Base-by-base conservation (phyloP, 2,888 invertebrate species). In the Phalangium opilio region DNA sequence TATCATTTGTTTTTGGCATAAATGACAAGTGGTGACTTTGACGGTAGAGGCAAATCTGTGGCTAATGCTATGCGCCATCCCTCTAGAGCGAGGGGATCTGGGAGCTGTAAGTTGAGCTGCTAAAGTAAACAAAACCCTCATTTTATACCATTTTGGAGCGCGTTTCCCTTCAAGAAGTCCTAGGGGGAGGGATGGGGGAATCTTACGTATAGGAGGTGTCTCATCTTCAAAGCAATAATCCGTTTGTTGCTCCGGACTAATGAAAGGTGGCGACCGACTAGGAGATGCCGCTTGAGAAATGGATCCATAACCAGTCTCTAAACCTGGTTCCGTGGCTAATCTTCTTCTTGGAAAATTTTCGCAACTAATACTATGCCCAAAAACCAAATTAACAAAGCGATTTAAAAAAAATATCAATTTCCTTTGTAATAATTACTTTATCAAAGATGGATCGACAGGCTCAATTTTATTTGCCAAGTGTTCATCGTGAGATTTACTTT, bases 401-500 rank as follows among this genome's bases (percentile, higher is more conserved):
- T 27, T 27, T 27, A 4, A 27, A 27, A 27, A 8, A 27, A 27
- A 27, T 7, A 27, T 27, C 27, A 27, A 27, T 8, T 27, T 27
- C 27, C 27, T 27, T 27, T 38, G 33, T 40, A 40, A 36, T 18
- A 48, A 43, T 41, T 14, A 43, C 15, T 48, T 38, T 2, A 19
- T 38, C 27, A 27, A 27, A 35, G 47, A 35, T 42, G 47, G 45
- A 50, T 66, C 64, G 56, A 62, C 59, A 49, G 59, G 61, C 58
- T 77, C 77, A 52, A 74, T 70, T 60, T 74, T 71, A 62, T 75
- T 75, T 44, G 76, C 79, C 51, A 87, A 73, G 66, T 89, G 87
- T 12, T 85, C 86, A 70, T 90, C 90, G 67, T 90, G 87, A 39
- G 89, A 89, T 63, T 84, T 81, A 53, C 89, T 89, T 69, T 89